Base-by-base conservation (phyloP, 2,888 invertebrate genomes). In the Mylabris sibirica region DNA sequence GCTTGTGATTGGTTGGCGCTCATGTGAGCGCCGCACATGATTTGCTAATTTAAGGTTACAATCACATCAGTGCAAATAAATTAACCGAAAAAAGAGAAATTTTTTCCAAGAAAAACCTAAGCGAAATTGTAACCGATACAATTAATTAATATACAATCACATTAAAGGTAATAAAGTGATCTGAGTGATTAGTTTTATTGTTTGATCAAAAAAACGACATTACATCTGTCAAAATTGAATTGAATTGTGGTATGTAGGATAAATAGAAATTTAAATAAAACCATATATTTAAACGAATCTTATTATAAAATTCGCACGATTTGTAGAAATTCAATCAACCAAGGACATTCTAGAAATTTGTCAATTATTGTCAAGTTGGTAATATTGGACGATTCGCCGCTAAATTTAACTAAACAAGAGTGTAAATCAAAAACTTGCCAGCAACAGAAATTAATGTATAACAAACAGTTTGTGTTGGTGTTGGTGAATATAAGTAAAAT, bases 21-120 rank as follows among this genome's bases (percentile, higher is more conserved):
- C 69, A 60, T 65, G 65, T 65, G 67, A 70, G 70, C 67, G 67
- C 65, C 38, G 67, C 70, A 67, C 67, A 70, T 70, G 70, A 63
- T 64, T 67, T 63, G 65, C 53, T 53, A 59, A 30, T 67, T 70
- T 67, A 65, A 69, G 69, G 69, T 69, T 69, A 57, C 57, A 57
- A 57, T 57, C 57, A 57, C 57, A 14, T 26, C 6, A 57, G 26
- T 57, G 57, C 57, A 66, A 63, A 66, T 57, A 22, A 34, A 61
- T 14, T 38, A 20, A 30, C 8, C 30, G 38, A 20, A n/a, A 41
- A 24, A 20, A 34, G 3, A 8, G 30, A n/a, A n/a, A n/a, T n/a
- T n/a, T 30, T 30, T 30, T 30, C 8, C 4, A 6, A 30, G 2
- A 1, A 30, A 30, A 3, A 30, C 8, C 8, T 30, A 30, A 30